A percentile compares a stretch with the other conserved stretches of the same genome.
These are phyloP conservation scores for Clunio marinus DNA, from an alignment of 2,888 invertebrate genomes.

Conservation along the genomic window DNA sequence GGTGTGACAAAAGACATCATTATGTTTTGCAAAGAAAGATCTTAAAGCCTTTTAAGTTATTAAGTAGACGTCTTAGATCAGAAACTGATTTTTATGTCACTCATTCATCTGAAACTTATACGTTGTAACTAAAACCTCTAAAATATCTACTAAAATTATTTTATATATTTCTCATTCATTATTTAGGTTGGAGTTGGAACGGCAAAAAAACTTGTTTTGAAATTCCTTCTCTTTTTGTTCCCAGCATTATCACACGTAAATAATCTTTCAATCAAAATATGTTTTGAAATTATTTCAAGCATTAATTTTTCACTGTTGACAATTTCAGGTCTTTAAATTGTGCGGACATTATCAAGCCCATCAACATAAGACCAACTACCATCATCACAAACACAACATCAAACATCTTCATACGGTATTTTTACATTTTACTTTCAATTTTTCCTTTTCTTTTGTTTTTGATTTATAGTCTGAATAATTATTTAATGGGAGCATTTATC, in stretches of 20 bases:
- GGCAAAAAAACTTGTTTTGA: conserved; percentile 78
- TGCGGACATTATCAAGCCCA: conserved; percentile 77
- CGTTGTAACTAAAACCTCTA: no score
- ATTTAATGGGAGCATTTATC: no score
- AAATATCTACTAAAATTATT: no score
- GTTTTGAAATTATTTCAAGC: neutral
- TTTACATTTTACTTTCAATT: no score
- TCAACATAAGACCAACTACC: conserved; percentile 68
- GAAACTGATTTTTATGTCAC: no score
- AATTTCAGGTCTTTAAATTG: conserved; percentile 63
- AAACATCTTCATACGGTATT: conserved; percentile 69
- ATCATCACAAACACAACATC: conserved; percentile 77
- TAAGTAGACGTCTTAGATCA: no score
- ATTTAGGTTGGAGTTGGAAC: conserved; percentile 65
- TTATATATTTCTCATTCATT: no score
- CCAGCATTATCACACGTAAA: conserved; percentile 67
- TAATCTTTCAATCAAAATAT: conserved; percentile 5
- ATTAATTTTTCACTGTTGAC: neutral
- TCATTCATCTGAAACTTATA: no score
- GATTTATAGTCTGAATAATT: neutral
- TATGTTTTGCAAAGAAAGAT: no score
- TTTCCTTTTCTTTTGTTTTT: conserved; percentile 49
- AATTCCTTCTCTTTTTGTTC: conserved; percentile 74
- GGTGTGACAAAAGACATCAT: no score
- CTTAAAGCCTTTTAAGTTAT: no score